These are phyloP conservation scores for Pomacea maculata DNA, from an alignment of 1,140 invertebrate species.

Conservation along the genomic window DNA sequence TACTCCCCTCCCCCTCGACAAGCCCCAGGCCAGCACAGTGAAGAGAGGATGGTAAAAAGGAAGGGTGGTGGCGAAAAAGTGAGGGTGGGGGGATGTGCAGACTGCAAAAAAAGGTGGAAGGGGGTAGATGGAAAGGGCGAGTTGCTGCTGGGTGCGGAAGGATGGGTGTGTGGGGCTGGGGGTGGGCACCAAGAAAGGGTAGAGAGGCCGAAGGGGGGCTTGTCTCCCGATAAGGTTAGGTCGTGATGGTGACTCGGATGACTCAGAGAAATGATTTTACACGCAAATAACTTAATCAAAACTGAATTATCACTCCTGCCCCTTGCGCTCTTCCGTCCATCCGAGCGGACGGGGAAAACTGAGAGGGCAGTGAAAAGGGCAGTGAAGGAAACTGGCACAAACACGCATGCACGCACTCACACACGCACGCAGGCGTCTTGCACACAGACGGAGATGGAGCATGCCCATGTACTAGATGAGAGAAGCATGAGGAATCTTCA, in stretches of 20 bases:
- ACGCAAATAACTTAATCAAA: slow-evolving; percentile 28
- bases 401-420: not conserved
- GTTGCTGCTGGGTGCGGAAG: not conserved
- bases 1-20: too few relatives aligned
- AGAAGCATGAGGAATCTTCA: too few relatives aligned
- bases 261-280: slow-evolving; percentile 26
- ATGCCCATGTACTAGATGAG: not conserved
- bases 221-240: not conserved
- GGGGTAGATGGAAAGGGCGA: not conserved
- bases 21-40: too few relatives aligned
- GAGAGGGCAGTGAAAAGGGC: not conserved
- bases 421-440: slow-evolving; percentile 6
- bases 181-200: not conserved
- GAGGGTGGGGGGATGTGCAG: not conserved
- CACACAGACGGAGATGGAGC: not conserved
- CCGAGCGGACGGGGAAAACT: not conserved
- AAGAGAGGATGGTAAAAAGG: not conserved
- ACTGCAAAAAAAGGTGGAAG: not conserved
- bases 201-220: not conserved
- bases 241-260: slow-evolving; percentile 10
- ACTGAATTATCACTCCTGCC: slow-evolving; percentile 22
- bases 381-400: not conserved
- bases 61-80: not conserved
- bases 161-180: not conserved
- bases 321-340: not conserved